Evolutionary conservation across 2,113 vertebrate genomes (phyloP), one percentile per base, ranked within the genome.

Genomic region (Papio anubis): DNA sequence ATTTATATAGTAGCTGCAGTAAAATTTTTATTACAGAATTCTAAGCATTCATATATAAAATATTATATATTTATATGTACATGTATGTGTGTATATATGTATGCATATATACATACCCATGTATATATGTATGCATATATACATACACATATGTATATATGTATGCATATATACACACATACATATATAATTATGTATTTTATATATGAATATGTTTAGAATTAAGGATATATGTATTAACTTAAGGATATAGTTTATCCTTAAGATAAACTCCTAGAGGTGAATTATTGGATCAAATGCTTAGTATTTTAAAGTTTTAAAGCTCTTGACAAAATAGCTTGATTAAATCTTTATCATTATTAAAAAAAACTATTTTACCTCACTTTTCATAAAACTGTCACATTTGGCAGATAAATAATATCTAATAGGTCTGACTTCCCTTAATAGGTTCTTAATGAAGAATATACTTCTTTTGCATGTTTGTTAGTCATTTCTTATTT

Each of bases 251-350:
- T 30, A 30, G 61, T 64, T 64, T 79, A 59, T 66, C 14, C 48
- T 90, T 79, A 80, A 93, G 78, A 90, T 75, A 66, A 80, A 75
- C 57, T 50, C 25, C 20, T 55, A 2, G 3, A 66, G 55, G 38
- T 90, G 45, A 81, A 48, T 86, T 94, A 57, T 38, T 87, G 20
- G 2, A 66, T 80, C 4, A 66, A 81, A 91, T 66, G 7, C 9
- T 7, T 20, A 75, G 45, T 81, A 94, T 66, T 90, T 93, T 86
- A 94, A 85, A 79, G 48, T 14, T 89, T 93, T 85, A 79, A 59
- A 75, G 52, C 68, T 91, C 25, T 66, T 91, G 48, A 48, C 50
- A 78, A 86, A 86, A 73, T 66, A 73, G 64, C 17, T 80, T 86
- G 3, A n/a, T 57, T 23, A 61, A 84, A 59, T 78, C 6, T 43